Evolutionary conservation across 2,888 invertebrate genomes (phyloP).

Genomic region (Spisula subtruncata): DNA sequence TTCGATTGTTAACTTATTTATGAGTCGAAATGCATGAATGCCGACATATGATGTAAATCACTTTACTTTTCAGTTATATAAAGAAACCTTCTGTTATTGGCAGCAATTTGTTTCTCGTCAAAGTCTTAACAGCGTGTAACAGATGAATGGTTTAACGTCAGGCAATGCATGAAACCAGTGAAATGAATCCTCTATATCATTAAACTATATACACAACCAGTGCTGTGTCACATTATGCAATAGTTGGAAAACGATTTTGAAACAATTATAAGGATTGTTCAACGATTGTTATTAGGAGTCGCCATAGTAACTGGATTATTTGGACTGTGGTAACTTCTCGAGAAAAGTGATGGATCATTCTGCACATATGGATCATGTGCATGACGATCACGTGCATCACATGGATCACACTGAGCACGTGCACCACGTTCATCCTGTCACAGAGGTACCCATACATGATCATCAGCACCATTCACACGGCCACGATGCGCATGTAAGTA

Average conservation of each 20-base stretch:
- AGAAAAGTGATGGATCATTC: conserved; percentile 30
- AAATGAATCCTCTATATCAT: not conserved
- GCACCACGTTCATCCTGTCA: not conserved
- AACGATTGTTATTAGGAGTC: not conserved
- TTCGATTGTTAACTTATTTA: not conserved
- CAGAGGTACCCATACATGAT: not conserved
- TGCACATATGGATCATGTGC: conserved; percentile 45
- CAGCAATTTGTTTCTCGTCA: not conserved
- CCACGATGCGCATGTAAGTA: conserved; percentile 36
- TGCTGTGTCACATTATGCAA: not conserved
- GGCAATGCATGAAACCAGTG: not conserved
- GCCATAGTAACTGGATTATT: not conserved
- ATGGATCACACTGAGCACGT: conserved; percentile 46
- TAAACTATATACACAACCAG: not conserved
- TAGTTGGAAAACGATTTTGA: not conserved
- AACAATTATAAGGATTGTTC: not conserved
- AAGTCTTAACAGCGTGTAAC: not conserved
- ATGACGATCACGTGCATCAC: conserved; percentile 49
- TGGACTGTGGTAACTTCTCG: not conserved
- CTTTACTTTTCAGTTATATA: not conserved
- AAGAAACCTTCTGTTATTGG: not conserved
- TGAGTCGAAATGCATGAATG: not conserved
- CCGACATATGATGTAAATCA: not conserved
- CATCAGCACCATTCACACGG: conserved; percentile 31
- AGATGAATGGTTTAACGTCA: not conserved